Conservation (phyloP, 2,113 vertebrate species). For the Dolichotis patagonum region DNA sequence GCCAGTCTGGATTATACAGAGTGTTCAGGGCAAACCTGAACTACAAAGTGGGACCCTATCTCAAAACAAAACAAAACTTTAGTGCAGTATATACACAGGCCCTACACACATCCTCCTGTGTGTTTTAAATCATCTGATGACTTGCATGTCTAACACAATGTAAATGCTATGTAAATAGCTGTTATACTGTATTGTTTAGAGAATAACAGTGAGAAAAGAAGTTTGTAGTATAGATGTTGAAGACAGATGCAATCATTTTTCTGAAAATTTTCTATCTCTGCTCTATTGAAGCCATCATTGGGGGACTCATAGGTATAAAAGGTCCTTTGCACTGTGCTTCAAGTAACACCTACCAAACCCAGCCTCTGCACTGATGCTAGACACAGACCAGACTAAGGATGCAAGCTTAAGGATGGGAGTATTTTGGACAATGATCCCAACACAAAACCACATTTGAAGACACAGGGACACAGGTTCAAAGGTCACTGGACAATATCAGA, state of each 20-base stretch:
- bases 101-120: neutral
- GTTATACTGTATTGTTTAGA: neutral
- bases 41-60: neutral
- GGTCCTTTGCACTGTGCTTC: neutral
- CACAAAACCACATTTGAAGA: neutral
- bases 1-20: neutral
- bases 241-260: neutral
- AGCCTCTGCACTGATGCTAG: neutral
- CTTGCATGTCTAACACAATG: neutral
- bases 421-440: neutral
- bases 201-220: neutral
- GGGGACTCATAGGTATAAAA: neutral
- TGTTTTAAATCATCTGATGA: neutral
- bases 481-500: neutral
- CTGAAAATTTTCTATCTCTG: neutral
- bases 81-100: neutral
- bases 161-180: neutral
- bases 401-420: neutral
- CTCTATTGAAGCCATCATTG: too few relatives aligned
- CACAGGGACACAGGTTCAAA: neutral
- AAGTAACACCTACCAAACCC: neutral
- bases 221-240: neutral
- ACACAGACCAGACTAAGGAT: neutral
- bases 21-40: neutral
- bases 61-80: neutral